Evolutionary conservation across 30 jellyfish, hydroid and myxozoan species (phyloP).

Genomic region (Cassiopea xamachana): DNA sequence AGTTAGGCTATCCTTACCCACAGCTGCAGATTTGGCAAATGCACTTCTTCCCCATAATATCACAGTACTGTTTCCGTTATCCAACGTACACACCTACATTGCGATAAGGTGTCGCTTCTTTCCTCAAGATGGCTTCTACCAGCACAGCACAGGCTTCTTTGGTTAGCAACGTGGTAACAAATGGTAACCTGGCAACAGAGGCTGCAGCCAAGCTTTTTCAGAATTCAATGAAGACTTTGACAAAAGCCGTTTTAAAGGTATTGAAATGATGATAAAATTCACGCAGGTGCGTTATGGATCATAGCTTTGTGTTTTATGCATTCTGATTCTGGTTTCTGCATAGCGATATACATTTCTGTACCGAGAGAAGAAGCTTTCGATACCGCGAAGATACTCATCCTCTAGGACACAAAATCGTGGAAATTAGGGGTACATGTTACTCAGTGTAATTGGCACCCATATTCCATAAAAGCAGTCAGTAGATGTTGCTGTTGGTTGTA

Average conservation of each 20-base stretch:
- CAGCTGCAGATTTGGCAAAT: slow-evolving; percentile 77
- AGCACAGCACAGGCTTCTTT: slow-evolving; percentile 33
- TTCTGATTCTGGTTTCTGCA: not conserved
- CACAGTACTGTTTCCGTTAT: not conserved
- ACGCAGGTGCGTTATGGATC: not conserved
- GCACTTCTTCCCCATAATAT: slow-evolving; percentile 57
- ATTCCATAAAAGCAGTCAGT: too few relatives aligned
- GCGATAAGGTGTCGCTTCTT: not conserved
- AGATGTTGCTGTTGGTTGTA: too few relatives aligned
- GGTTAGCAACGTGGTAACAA: slow-evolving; percentile 61
- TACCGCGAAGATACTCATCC: too few relatives aligned
- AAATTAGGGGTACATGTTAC: too few relatives aligned
- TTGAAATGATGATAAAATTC: not conserved
- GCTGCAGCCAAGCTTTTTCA: slow-evolving; percentile 4
- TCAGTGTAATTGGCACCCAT: too few relatives aligned
- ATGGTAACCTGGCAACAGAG: slow-evolving; percentile 44
- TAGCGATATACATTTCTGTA: not conserved
- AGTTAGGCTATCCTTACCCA: slow-evolving; percentile 56
- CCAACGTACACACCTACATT: not conserved
- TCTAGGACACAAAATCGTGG: too few relatives aligned
- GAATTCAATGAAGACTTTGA: not conserved
- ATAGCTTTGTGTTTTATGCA: not conserved
- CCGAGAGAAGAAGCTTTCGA: too few relatives aligned
- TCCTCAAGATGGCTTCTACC: not conserved
- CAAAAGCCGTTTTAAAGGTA: not conserved